Percentiles rank a stretch among this genome's conserved stretches.
phyloP scores from a whole-genome alignment of 2,888 invertebrate species.

The Stomorhina lunata region DNA sequence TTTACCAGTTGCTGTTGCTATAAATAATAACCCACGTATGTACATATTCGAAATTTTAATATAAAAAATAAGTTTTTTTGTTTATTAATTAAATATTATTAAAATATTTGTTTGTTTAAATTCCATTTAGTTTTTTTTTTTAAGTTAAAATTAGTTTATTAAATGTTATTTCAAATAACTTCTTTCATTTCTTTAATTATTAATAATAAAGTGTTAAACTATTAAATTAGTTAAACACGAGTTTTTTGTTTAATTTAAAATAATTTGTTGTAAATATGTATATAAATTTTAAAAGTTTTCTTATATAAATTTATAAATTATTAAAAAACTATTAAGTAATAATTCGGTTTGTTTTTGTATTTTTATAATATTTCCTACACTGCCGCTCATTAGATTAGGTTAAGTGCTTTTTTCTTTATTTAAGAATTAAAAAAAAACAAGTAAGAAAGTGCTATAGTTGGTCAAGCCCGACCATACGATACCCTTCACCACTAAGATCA shows the following conservation, averaged over 20 bases:
- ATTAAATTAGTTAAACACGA: constrained; percentile 25
- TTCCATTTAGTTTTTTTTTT: neutral
- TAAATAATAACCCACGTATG: too few species aligned
- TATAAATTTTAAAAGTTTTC: neutral
- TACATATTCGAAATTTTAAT: too few species aligned
- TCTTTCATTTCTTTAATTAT: too few species aligned
- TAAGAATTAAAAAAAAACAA: too few species aligned
- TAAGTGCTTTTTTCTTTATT: too few species aligned
- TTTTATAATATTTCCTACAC: neutral
- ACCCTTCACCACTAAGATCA: too few species aligned
- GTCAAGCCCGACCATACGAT: too few species aligned
- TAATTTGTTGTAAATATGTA: neutral
- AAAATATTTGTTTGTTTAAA: neutral
- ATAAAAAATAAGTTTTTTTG: constrained; percentile 17
- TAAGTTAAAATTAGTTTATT: neutral
- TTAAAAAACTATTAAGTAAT: constrained; percentile 16
- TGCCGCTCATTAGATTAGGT: too few species aligned
- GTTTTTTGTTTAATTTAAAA: neutral
- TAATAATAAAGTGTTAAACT: neutral
- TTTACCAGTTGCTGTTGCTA: too few species aligned
- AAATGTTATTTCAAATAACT: constrained; percentile 40
- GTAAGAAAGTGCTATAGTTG: too few species aligned
- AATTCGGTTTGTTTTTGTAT: constrained; percentile 1
- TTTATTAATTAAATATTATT: constrained; percentile 5
- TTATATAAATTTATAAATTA: neutral